Base-by-base conservation (phyloP, 2,888 invertebrate species). In the Alcis repandata region DNA sequence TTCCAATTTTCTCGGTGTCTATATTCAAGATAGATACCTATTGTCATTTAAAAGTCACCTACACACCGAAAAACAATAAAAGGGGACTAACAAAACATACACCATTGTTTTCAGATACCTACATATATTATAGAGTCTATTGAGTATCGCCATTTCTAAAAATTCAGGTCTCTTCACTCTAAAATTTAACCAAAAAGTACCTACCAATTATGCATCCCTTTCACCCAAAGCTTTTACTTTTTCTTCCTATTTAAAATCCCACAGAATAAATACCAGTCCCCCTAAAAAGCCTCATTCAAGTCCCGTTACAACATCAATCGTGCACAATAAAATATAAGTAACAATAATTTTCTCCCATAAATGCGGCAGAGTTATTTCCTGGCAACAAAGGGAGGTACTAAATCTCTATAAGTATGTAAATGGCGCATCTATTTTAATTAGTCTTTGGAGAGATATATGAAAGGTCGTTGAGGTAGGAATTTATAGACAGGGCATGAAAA, bases 381-480 rank as follows among this genome's bases (percentile, higher is more conserved):
- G 45, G 27, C 60, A 65, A 66, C 62, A 65, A 56, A 63, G 59
- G 58, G 43, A 65, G 62, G 73, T 75, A 82, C 77, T 88, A 88
- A 91, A 89, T 87, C 87, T 84, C 80, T 82, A 83, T 87, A 83
- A 85, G 81, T 87, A 87, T 87, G 87, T 87, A 90, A 90, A 88
- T 86, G 85, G 87, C 80, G 83, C 90, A 89, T 91, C 89, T 89
- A 89, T 92, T 92, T 91, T 92, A 92, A 92, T 92, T 92, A 92
- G 87, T 75, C 76, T 72, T 75, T 79, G 75, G 82, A 79, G 59
- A 60, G 60, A 65, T 65, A 60, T 57, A 65, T 56, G 45, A 86
- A 65, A 60, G 59, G 56, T 45, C 60, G 27, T 10, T 9, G 60
- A 54, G 38, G 6, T 15, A 11, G 20, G 19, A 51, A 46, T 4